Conservation (phyloP, 2,888 invertebrate genomes). For the Serrognathus titanus region DNA sequence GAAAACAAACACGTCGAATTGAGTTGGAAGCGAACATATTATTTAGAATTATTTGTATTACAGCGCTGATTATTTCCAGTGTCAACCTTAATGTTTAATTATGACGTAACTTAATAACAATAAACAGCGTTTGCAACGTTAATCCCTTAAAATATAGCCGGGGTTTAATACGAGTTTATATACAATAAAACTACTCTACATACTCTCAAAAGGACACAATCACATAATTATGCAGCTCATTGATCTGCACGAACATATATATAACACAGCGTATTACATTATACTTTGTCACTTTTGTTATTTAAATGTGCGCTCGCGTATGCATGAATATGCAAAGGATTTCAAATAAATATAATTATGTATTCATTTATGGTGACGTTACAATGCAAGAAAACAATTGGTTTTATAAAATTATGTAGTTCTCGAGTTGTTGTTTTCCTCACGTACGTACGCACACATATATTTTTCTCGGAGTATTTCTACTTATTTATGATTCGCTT, state of each 20-base stretch:
- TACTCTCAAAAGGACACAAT: background rate
- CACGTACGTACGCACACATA: too few relatives aligned
- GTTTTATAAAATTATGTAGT: background rate
- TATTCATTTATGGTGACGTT: background rate
- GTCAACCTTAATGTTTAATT: background rate
- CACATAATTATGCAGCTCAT: slow-evolving; percentile 1
- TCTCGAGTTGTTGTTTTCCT: too few relatives aligned
- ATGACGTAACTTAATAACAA: slow-evolving; percentile 1
- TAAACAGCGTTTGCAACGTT: background rate
- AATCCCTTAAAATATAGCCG: background rate
- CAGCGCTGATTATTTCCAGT: background rate
- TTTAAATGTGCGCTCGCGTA: background rate
- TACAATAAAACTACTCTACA: slow-evolving; percentile 2
- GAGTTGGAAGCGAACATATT: too few relatives aligned
- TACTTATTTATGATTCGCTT: too few relatives aligned
- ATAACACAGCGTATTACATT: slow-evolving; percentile 1
- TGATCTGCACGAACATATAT: slow-evolving; percentile 1
- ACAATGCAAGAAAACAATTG: background rate
- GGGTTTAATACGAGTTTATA: background rate
- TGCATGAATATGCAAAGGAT: background rate
- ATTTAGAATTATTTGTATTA: too few relatives aligned
- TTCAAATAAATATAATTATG: slow-evolving; percentile 1
- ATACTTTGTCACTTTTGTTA: slow-evolving; percentile 4
- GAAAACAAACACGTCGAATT: too few relatives aligned
- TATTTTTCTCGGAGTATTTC: too few relatives aligned